Evolutionary conservation across 2,797 vertebrate species (phyloP).

Genomic region (Sternarchorhynchus goeldii): DNA sequence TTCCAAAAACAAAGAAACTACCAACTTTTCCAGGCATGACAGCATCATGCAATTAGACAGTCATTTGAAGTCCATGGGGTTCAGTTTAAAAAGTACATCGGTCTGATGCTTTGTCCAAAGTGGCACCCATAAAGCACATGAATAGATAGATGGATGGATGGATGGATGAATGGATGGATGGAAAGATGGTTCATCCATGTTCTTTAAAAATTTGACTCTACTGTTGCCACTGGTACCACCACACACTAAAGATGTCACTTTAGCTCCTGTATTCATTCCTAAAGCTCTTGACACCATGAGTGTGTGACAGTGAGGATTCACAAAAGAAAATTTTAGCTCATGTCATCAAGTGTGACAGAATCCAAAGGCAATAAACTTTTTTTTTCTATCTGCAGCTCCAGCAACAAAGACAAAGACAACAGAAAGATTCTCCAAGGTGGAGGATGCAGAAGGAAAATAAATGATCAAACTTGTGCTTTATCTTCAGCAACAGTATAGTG

Average conservation of each 20-base stretch:
- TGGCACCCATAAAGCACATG: not conserved
- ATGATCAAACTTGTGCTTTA: no score
- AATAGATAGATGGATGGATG: not conserved
- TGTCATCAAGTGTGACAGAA: not conserved
- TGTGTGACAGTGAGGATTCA: not conserved
- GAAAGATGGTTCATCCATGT: not conserved
- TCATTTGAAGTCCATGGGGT: not conserved
- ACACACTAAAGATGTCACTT: not conserved
- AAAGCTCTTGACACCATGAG: slow-evolving; percentile 9
- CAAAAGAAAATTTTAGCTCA: slow-evolving; percentile 4
- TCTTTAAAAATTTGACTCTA: not conserved
- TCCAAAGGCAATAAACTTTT: not conserved
- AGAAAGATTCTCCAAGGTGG: not conserved
- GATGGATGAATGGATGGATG: not conserved
- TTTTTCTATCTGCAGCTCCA: not conserved
- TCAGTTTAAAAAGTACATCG: not conserved
- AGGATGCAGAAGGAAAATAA: not conserved
- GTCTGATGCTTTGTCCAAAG: not conserved
- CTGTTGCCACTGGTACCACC: slow-evolving; percentile 5
- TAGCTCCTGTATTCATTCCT: slow-evolving; percentile 12
- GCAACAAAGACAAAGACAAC: not conserved
- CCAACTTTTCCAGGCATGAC: not conserved
- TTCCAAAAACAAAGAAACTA: not conserved
- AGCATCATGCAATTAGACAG: not conserved
- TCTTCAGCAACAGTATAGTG: no score